Base-by-base conservation (phyloP, 92 coral and sea anemone species). In the Palythoa grandis region DNA sequence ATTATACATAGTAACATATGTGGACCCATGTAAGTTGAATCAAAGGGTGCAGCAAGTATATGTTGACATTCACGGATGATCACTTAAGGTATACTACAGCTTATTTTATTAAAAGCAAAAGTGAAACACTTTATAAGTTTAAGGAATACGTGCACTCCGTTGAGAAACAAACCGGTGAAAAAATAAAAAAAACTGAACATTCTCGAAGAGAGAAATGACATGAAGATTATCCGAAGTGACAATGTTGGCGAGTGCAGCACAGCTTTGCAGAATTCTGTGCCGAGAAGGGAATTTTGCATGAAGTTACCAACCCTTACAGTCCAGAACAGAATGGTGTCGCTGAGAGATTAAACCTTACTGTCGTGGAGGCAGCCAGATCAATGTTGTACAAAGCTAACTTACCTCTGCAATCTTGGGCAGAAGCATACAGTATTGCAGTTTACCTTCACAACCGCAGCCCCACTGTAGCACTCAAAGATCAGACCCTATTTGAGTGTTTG, bases 11-110 rank as follows among this genome's bases (percentile, higher is more conserved):
- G 91, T 25, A 91, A 86, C 39, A 52, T 86, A 50, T 77, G 89
- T 68, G 86, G 89, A 70, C 89, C 86, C 58, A 87, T 90, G 90
- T 77, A 90, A 57, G 91, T 90, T 35, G 87, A 87, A 37, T 87
- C 89, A 71, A 73, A 87, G 67, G 91, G 95, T 73, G 93, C 35
- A 92, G 93, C 61, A 92, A 72, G 40, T 92, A 88, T 86, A 70
- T 90, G 86, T 83, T 90, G 47, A 92, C 93, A 76, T 92, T 92
- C 70, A 88, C 86, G 20, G 95, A 85, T 87, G 95, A 93, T 86
- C 78, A 80, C 83, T 70, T 89, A 76, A 89, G 90, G 70, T 84
- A 86, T 52, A 48, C 89, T 17, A 93, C 92, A 52, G 92, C 72
- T 63, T 88, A 93, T 52, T 92, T 90, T 58, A 70, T 90, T 70